Percentiles rank a stretch among this genome's conserved stretches.
phyloP scores from a whole-genome alignment of 1,140 invertebrate species.

The Lanistes nyassanus region DNA sequence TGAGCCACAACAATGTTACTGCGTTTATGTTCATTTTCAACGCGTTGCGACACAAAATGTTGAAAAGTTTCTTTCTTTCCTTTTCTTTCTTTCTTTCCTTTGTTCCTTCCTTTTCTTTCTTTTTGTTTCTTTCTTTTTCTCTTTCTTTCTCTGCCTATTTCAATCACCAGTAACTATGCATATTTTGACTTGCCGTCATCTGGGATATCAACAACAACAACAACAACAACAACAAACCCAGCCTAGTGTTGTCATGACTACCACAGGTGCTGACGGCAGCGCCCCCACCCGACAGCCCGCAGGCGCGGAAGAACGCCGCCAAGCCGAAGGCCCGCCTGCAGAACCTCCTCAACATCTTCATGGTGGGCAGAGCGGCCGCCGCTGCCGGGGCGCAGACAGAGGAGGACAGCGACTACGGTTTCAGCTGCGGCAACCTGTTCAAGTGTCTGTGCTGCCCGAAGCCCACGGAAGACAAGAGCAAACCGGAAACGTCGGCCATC shows the following conservation, averaged over 20 bases:
- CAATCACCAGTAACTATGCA: not conserved
- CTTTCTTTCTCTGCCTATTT: not conserved
- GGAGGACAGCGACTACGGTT: slow-evolving; percentile 52
- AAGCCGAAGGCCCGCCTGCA: slow-evolving; percentile 6
- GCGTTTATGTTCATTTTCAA: too few species aligned
- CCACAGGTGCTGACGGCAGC: slow-evolving; percentile 11
- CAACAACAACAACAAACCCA: too few species aligned
- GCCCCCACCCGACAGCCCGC: not conserved
- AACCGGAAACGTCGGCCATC: slow-evolving; percentile 42
- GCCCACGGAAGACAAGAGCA: slow-evolving; percentile 27
- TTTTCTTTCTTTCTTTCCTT: not conserved
- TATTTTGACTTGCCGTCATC: too few species aligned
- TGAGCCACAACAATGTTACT: too few species aligned
- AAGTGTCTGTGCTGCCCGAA: slow-evolving; percentile 56
- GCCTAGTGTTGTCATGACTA: not conserved
- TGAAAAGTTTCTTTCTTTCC: not conserved
- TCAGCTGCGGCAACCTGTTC: slow-evolving; percentile 58
- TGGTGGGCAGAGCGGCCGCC: slow-evolving; percentile 8
- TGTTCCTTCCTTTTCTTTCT: not conserved
- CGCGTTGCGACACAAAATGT: too few species aligned
- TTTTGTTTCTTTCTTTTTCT: not conserved
- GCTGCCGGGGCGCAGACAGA: not conserved
- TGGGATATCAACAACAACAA: not conserved
- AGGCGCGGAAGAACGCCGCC: not conserved
- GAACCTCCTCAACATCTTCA: slow-evolving; percentile 22